Evolutionary conservation across 2,888 invertebrate genomes (phyloP).

Genomic region (Rutpela maculata): DNA sequence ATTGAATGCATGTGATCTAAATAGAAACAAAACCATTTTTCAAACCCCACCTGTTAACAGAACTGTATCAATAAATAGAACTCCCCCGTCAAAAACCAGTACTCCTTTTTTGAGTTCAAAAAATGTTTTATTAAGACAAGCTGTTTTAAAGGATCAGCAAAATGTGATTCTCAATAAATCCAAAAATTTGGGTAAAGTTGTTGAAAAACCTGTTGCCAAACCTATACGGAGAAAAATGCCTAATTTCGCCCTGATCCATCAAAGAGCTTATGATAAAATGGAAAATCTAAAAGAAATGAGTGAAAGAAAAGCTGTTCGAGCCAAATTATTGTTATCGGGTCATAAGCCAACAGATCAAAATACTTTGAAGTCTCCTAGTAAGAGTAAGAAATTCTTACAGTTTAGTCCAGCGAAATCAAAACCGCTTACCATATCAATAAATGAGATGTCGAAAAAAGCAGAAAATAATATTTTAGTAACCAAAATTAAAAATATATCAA

Average conservation of each 20-base stretch:
- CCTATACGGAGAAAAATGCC: constrained; percentile 75
- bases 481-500: constrained; percentile 32
- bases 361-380: constrained; percentile 34
- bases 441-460: constrained; percentile 34
- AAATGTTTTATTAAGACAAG: background rate
- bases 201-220: constrained; percentile 37
- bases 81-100: constrained; percentile 37
- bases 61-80: background rate
- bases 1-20: background rate
- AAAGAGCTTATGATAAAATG: constrained; percentile 80
- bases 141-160: constrained; percentile 13
- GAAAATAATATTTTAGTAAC: constrained; percentile 33
- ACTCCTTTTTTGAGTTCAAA: constrained; percentile 36
- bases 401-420: constrained; percentile 39
- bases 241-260: constrained; percentile 82
- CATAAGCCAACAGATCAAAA: constrained; percentile 55
- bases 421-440: constrained; percentile 31
- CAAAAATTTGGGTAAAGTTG: constrained; percentile 36
- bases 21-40: background rate
- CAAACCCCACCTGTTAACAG: background rate
- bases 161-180: constrained; percentile 31
- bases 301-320: constrained; percentile 74
- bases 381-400: constrained; percentile 35
- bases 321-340: constrained; percentile 71
- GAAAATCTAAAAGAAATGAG: constrained; percentile 81